Evolutionary conservation across 2,797 vertebrate genomes (phyloP).

Genomic region (Periophthalmus magnuspinnatus): DNA sequence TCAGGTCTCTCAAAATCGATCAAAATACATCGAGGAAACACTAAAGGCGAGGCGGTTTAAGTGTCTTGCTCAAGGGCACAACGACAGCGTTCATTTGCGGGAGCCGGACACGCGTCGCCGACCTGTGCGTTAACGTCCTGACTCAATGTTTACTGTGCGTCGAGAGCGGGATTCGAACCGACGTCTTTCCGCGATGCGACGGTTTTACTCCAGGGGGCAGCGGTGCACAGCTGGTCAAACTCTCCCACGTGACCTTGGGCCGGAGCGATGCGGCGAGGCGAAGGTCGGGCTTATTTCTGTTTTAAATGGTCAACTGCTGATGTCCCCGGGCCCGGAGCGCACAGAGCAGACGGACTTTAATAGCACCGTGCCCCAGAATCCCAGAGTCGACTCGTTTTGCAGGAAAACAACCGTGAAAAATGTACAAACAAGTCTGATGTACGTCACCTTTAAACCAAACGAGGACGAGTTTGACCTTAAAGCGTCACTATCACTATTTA

Average conservation of each 20-base stretch:
- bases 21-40: too few species aligned
- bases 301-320: conserved; percentile 11
- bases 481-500: too few species aligned
- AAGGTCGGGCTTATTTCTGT: not conserved
- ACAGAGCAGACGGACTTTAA: not conserved
- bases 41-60: too few species aligned
- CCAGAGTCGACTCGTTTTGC: not conserved
- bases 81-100: too few species aligned
- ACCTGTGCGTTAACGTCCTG: too few species aligned
- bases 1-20: too few species aligned
- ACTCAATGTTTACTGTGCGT: too few species aligned
- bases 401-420: too few species aligned
- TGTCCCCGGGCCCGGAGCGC: not conserved
- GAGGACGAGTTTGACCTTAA: conserved; percentile 7
- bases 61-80: too few species aligned
- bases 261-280: not conserved
- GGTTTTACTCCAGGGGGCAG: conserved; percentile 32
- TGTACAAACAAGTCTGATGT: not conserved
- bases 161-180: too few species aligned
- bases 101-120: too few species aligned
- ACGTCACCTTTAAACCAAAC: not conserved
- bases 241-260: conserved; percentile 2
- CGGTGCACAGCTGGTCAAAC: conserved; percentile 20
- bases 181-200: too few species aligned
- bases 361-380: not conserved